These are phyloP conservation scores for Chelonus insularis DNA, from an alignment of 1,140 invertebrate species.

Conservation along the genomic window DNA sequence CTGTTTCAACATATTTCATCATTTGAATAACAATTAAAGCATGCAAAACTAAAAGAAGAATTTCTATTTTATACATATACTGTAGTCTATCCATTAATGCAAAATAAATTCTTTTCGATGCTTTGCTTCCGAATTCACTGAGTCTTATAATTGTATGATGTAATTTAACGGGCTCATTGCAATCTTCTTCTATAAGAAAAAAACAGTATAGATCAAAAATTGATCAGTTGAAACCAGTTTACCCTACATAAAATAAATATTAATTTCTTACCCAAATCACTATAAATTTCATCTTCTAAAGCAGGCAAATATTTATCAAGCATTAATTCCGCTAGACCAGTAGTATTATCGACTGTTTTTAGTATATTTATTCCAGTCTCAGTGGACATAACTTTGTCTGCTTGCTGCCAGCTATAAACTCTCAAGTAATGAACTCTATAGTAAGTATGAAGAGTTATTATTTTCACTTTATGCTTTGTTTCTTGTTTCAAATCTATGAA, in stretches of 20 bases:
- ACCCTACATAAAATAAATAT: neutral
- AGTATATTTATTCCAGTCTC: constrained; percentile 49
- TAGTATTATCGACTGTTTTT: constrained; percentile 46
- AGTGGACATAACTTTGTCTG: constrained; percentile 51
- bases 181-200: constrained; percentile 36
- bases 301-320: constrained; percentile 48
- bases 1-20: constrained; percentile 38
- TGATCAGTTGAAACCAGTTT: too few species aligned
- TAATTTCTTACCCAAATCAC: constrained; percentile 35
- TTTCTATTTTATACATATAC: constrained; percentile 51
- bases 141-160: constrained; percentile 49
- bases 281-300: constrained; percentile 37
- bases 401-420: constrained; percentile 50
- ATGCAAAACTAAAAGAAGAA: constrained; percentile 45
- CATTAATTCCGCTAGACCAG: constrained; percentile 43
- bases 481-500: constrained; percentile 45
- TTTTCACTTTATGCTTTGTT: constrained; percentile 44
- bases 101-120: constrained; percentile 44
- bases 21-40: constrained; percentile 40
- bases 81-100: constrained; percentile 44
- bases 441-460: constrained; percentile 45
- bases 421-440: constrained; percentile 49
- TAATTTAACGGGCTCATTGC: constrained; percentile 45
- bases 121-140: constrained; percentile 44
- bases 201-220: neutral